Evolutionary conservation across 2,888 invertebrate species (phyloP), one percentile per base, ranked within the genome.

Genomic region (Halictus ligatus): DNA sequence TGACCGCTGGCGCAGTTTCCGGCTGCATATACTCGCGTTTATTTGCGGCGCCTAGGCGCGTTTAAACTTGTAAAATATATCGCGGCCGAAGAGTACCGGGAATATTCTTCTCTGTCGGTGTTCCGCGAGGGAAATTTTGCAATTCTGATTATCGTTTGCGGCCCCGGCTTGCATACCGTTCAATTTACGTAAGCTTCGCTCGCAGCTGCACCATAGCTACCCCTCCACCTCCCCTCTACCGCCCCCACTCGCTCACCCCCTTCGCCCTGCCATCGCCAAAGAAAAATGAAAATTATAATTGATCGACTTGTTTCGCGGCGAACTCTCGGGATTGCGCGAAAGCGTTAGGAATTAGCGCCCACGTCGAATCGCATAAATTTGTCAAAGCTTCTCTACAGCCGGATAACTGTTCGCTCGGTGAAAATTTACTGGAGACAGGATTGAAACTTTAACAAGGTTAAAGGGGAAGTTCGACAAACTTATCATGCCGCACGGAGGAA

Each of bases 91-190:
- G 75, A 79, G 75, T 69, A 76, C 50, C 73, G 43, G 76, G 43
- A 69, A 85, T 78, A 81, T 86, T 78, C 84, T 80, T 78, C 79
- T 64, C 40, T 40, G 84, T n/a, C 46, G 64, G 83, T 78, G n/a
- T 83, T 48, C 84, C 74, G 58, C 82, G 67, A 80, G 50, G 35
- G 78, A 76, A 82, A 82, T 85, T 85, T 86, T 86, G 85, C 86
- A 86, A 86, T 86, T 86, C 86, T 86, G 82, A 85, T 86, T 79
- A 81, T 74, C 54, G 73, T 64, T 60, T 29, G 80, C 75, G 50
- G 71, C 48, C 81, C 77, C 80, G 43, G 54, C 74, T 35, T 69
- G 35, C 67, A 18, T 69, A 43, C 21, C 71, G 72, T 83, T 81
- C 80, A 84, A 87, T 84, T 87, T 84, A 67, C 81, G 87, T 81